Evolutionary conservation across 2,888 invertebrate species (phyloP), one percentile per base, ranked within the genome.

Genomic region (Chamaedrilus cognettii): DNA sequence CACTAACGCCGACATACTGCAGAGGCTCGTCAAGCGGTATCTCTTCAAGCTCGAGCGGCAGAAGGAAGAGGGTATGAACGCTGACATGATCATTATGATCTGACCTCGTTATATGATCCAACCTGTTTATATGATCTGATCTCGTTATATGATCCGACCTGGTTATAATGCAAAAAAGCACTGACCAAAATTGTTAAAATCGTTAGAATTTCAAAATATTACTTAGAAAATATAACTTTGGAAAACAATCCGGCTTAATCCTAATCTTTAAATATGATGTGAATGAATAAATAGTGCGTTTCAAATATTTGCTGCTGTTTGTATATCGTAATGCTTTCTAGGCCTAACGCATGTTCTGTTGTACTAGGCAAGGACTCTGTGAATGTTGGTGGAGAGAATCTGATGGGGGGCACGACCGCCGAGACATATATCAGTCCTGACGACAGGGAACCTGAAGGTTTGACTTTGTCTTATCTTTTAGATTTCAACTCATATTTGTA

Each of bases 21-120:
- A 83, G 65, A 74, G 83, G 60, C 74, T 83, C 33, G 83, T 83
- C 4, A 77, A 81, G 68, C 67, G 83, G 59, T 83, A 83, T 69
- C 77, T 83, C 50, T 83, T 83, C 71, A 83, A 83, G 71, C 71
- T 82, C 61, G 83, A 83, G 69, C 71, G 83, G 64, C 78, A 78
- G 15, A 80, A 79, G 67, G 80, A 82, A 60, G 81, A 80, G 70
- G 78, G 80, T 71, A 75, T 57, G 51, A 3, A 60, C 32, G 5
- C 3, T 30, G 26, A 7, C 23, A 51, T 60, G 5, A 32, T 33
- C 19, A 5, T 19, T n/a, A 5, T 60, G n/a, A 3, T 34, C n/a
- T 4, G 32, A n/a, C 32, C 28, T 34, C n/a, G 28, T 59, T 26
- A 23, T 60, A 35, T 60, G n/a, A 35, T 34, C 11, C 4, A 32